Conservation (phyloP, 1,140 invertebrate species). For the Helicoverpa zea region DNA sequence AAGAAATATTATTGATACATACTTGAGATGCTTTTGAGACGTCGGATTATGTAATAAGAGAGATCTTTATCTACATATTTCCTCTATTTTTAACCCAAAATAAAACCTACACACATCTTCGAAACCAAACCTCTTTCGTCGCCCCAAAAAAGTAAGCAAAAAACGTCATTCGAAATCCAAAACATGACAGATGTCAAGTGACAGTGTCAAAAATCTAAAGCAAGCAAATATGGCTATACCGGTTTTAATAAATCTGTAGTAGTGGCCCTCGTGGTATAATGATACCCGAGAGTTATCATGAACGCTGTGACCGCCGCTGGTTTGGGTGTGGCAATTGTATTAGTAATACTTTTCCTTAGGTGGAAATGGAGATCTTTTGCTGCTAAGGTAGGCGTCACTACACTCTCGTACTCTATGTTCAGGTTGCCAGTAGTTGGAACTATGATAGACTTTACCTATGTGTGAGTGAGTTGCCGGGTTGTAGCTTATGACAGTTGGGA, state of each 20-base stretch:
- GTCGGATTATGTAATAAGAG: too few relatives aligned
- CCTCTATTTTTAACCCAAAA: too few relatives aligned
- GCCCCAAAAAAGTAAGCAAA: neutral
- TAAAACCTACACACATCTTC: neutral
- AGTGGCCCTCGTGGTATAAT: conserved; percentile 38
- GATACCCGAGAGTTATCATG: conserved; percentile 58
- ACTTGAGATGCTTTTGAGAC: too few relatives aligned
- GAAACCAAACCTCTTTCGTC: conserved; percentile 1
- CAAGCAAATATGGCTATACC: conserved; percentile 37
- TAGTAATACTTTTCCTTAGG: conserved; percentile 62
- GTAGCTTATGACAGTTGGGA: too few relatives aligned
- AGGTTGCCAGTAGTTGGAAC: too few relatives aligned
- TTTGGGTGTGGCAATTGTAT: conserved; percentile 64
- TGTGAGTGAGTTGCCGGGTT: too few relatives aligned
- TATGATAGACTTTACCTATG: too few relatives aligned
- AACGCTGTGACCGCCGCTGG: conserved; percentile 61
- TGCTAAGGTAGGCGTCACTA: neutral
- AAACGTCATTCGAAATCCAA: conserved; percentile 55
- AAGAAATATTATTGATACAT: too few relatives aligned
- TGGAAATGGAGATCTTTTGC: conserved; percentile 63
- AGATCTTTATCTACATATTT: too few relatives aligned
- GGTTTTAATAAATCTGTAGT: conserved; percentile 35
- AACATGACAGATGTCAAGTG: conserved; percentile 41
- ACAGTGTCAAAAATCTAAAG: conserved; percentile 27
- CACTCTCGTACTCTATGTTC: too few relatives aligned